Percentiles rank a stretch among this genome's conserved stretches.
Conservation (phyloP, 1,140 invertebrate species). For the Thalassaphorura encarpata region DNA sequence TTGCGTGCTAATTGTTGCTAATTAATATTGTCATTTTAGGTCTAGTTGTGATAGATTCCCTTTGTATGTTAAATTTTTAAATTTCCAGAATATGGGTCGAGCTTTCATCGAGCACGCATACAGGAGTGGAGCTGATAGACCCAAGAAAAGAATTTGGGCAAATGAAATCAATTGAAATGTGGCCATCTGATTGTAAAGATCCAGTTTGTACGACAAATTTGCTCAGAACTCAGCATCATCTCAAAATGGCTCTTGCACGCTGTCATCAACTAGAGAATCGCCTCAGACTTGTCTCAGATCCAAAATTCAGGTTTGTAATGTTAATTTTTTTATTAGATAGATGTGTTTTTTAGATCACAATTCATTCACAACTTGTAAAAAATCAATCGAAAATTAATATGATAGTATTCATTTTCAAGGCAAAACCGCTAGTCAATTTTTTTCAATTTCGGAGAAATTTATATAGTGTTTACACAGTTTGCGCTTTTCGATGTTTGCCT, state of each 20-base stretch:
- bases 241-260: constrained; percentile 19
- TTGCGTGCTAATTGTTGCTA: not conserved
- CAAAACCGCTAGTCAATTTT: no score
- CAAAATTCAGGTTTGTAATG: constrained; percentile 6
- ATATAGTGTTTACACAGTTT: no score
- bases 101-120: constrained; percentile 20
- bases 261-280: constrained; percentile 27
- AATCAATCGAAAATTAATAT: not conserved
- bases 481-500: no score
- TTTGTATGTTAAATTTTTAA: constrained; percentile 6
- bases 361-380: no score
- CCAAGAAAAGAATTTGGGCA: constrained; percentile 14
- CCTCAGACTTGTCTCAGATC: constrained; percentile 20
- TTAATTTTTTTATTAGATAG: not conserved
- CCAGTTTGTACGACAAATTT: constrained; percentile 21
- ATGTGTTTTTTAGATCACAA: not conserved
- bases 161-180: constrained; percentile 13
- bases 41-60: not conserved
- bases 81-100: constrained; percentile 28
- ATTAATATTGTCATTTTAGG: not conserved
- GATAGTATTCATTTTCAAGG: not conserved
- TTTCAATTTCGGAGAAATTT: no score
- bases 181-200: constrained; percentile 17
- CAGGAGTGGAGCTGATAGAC: constrained; percentile 8
- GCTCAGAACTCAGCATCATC: constrained; percentile 26